Base-by-base conservation (phyloP, 2,888 invertebrate species). In the Pyralis farinalis region DNA sequence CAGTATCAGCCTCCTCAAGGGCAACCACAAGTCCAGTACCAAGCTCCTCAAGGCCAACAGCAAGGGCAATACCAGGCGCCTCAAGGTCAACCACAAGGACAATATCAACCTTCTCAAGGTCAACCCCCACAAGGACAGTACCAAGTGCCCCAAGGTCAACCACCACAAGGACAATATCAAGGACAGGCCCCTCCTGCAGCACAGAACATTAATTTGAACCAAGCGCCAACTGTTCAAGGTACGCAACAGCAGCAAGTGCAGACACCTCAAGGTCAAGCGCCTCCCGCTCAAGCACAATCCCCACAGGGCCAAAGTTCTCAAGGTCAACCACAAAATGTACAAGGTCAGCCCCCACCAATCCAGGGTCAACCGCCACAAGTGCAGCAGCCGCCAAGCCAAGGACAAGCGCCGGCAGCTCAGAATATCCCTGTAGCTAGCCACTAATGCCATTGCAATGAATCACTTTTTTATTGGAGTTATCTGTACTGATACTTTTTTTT, bases 71-170 rank as follows among this genome's bases (percentile, higher is more conserved):
- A 34, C 12, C 47, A 44, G 25, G 34, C 28, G 29, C 38, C 40
- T 1, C 44, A 37, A 33, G 40, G 31, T 21, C 25, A 49, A 27
- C 34, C 41, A 12, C 45, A 46, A 34, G 39, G 8, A n/a, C 37
- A 37, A 9, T 6, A 21, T n/a, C 45, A 43, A 27, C 39, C 35
- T 1, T 30, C 41, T 6, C 46, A 39, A 32, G 43, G 12, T 9
- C 53, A 49, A 16, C 16, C 16, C 38, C 33, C 11, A 8, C 41
- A 34, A 9, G 25, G 27, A 9, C 11, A 63, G 44, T 40, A 28
- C 2, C 56, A 47, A 29, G 51, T 44, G 32, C 43, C 44, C 0
- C 58, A 63, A 34, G 50, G 43, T 1, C 62, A 61, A 44, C 38
- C 28, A 30, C 42, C 4, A 22, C n/a, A n/a, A n/a, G 27, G 27